phyloP scores from a whole-genome alignment of 2,113 vertebrate genomes.

The Salvelinus alpinus region DNA sequence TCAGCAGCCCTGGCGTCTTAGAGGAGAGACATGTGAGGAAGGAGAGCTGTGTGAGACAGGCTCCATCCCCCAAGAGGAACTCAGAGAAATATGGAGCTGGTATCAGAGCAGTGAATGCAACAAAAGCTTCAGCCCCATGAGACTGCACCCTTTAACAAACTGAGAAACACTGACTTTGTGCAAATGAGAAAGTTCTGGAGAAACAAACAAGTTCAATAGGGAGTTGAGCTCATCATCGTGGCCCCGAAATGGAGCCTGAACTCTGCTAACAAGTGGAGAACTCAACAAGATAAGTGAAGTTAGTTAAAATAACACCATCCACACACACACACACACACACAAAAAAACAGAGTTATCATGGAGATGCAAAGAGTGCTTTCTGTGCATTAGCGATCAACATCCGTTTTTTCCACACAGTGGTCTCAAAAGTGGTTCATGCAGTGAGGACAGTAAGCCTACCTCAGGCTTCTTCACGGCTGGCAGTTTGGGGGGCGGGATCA shows the following conservation, averaged over 20 bases:
- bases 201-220: not conserved
- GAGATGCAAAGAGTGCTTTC: not conserved
- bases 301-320: slow-evolving; percentile 1
- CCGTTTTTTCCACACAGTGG: slow-evolving; percentile 35
- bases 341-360: not conserved
- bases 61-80: slow-evolving; percentile 2
- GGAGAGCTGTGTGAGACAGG: not conserved
- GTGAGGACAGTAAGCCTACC: slow-evolving; percentile 53
- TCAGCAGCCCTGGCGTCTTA: not conserved
- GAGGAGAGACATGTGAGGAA: not conserved
- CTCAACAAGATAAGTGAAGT: not conserved
- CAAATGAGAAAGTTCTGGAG: not conserved
- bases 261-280: not conserved
- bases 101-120: slow-evolving; percentile 6
- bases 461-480: slow-evolving; percentile 51
- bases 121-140: not conserved
- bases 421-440: slow-evolving; percentile 28
- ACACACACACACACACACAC: not conserved
- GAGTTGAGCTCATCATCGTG: not conserved
- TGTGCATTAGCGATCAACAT: slow-evolving; percentile 39
- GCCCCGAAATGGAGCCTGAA: not conserved
- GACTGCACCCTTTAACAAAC: not conserved
- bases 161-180: slow-evolving; percentile 5
- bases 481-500: slow-evolving; percentile 25
- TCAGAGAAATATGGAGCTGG: not conserved